Conservation (phyloP, 2,797 vertebrate species). For the Corythornis leucogaster region DNA sequence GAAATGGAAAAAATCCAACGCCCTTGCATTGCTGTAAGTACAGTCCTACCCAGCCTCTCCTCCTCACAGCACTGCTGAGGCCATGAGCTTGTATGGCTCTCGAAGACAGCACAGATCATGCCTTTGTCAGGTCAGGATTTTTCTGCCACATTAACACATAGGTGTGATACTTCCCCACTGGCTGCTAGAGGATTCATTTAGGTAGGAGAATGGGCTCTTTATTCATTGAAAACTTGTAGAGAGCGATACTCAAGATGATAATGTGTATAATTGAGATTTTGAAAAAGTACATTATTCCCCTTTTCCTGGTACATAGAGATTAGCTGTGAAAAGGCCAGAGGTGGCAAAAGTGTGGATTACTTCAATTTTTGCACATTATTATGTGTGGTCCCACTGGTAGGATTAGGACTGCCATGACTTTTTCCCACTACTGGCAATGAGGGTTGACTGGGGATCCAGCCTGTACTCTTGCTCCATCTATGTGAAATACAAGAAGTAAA, state of each 20-base stretch:
- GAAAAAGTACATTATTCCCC: not conserved
- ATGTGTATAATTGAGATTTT: not conserved
- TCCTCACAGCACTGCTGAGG: not conserved
- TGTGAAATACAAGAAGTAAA: not conserved
- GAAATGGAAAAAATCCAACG: not conserved
- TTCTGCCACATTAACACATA: not conserved
- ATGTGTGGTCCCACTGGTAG: not conserved
- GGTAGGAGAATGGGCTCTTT: not conserved
- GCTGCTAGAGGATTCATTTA: not conserved
- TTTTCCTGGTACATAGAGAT: not conserved
- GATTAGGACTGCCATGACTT: not conserved
- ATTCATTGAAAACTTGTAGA: not conserved
- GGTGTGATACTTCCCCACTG: not conserved
- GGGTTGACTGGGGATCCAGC: not conserved
- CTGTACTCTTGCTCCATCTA: not conserved
- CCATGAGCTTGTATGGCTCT: not conserved
- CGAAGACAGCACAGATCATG: not conserved
- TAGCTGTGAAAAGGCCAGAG: not conserved
- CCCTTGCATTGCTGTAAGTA: not conserved
- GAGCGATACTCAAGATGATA: not conserved
- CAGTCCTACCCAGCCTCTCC: not conserved
- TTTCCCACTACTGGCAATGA: not conserved
- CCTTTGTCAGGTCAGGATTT: not conserved
- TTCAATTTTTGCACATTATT: not conserved
- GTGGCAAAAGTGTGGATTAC: not conserved